Conservation (phyloP, 35 echinoderm and acorn worm species). For the Apostichopus parvimensis region DNA sequence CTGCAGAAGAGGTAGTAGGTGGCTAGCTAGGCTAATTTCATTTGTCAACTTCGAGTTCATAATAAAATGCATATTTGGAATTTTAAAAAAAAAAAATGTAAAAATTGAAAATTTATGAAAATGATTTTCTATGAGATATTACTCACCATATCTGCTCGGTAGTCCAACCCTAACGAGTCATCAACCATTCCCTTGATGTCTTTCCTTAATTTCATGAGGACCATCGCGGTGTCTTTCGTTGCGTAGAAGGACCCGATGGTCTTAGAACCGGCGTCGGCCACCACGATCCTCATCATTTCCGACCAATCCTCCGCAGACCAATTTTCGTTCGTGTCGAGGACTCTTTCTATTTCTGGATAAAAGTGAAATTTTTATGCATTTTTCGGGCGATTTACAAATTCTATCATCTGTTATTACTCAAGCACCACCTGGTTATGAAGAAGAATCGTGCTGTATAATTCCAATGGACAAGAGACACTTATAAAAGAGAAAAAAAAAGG, state of each 20-base stretch:
- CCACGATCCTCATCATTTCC: slow-evolving; percentile 4
- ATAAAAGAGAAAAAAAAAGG: too few relatives aligned
- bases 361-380: too few relatives aligned
- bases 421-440: too few relatives aligned
- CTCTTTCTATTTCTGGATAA: background rate
- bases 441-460: too few relatives aligned
- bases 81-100: background rate
- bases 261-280: background rate
- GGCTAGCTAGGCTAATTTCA: too few relatives aligned
- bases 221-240: background rate
- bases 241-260: slow-evolving; percentile 37
- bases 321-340: background rate
- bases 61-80: background rate
- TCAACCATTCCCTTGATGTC: slow-evolving; percentile 8
- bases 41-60: too few relatives aligned
- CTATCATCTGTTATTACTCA: too few relatives aligned
- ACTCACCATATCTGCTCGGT: slow-evolving; percentile 32
- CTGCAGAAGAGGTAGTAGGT: too few relatives aligned
- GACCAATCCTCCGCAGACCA: background rate
- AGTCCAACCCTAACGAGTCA: background rate
- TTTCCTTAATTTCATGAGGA: background rate
- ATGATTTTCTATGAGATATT: background rate
- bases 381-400: too few relatives aligned
- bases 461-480: too few relatives aligned
- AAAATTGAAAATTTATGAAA: background rate